These are phyloP conservation scores for Oithona nana DNA, from an alignment of 2,888 invertebrate genomes.

Conservation along the genomic window DNA sequence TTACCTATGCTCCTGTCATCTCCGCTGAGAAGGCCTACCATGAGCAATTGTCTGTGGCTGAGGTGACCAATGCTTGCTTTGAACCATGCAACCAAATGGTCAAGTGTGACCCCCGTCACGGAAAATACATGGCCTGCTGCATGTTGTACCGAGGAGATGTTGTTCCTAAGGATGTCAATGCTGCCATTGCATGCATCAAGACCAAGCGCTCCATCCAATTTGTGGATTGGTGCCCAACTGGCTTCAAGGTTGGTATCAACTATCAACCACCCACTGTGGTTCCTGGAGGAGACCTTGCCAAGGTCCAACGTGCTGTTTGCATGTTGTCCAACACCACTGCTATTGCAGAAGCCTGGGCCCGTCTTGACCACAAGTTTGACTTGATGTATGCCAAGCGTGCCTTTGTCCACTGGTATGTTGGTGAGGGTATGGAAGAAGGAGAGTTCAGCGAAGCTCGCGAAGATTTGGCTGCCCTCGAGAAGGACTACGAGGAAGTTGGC, in stretches of 20 bases:
- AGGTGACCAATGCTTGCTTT: too few species aligned
- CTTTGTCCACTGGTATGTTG: conserved; percentile 69
- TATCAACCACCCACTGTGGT: too few species aligned
- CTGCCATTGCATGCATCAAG: conserved; percentile 57
- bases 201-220: conserved; percentile 41
- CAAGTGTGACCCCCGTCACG: conserved; percentile 30
- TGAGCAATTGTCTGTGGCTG: conserved; percentile 28
- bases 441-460: conserved; percentile 32
- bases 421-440: conserved; percentile 27
- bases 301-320: conserved; percentile 54
- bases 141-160: conserved; percentile 34
- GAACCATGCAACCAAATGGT: conserved; percentile 32
- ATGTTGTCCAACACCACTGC: too few species aligned
- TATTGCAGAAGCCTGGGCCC: conserved; percentile 94
- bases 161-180: conserved; percentile 33
- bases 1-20: too few species aligned
- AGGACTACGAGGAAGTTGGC: conserved; percentile 31
- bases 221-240: too few species aligned
- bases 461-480: too few species aligned
- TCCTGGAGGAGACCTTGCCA: conserved; percentile 50
- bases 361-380: conserved; percentile 87
- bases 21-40: too few species aligned
- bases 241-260: too few species aligned
- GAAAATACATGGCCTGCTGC: conserved; percentile 33
- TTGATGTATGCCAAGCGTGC: conserved; percentile 92